These are phyloP conservation scores for Limulus polyphemus DNA, from an alignment of 2,888 invertebrate species.

Conservation along the genomic window DNA sequence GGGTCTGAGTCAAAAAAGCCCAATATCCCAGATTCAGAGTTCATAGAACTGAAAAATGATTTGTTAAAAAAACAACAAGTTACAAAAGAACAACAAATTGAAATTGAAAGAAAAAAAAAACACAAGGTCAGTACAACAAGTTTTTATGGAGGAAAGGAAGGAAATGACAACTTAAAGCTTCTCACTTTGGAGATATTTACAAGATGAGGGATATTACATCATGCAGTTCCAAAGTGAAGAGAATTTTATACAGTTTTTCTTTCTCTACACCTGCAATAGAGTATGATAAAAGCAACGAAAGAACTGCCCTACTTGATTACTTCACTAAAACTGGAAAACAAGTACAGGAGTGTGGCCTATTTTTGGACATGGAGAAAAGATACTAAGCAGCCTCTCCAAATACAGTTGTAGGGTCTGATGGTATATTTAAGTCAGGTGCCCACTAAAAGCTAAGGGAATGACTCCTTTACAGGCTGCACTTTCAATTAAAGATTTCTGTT, in stretches of 20 bases:
- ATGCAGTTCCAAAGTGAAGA: neutral
- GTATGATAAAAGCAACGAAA: neutral
- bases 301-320: neutral
- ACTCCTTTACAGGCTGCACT: neutral
- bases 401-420: neutral
- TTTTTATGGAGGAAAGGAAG: conserved; percentile 1
- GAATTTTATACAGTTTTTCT: neutral
- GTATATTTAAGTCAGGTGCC: neutral
- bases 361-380: neutral
- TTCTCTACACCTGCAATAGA: neutral
- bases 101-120: neutral
- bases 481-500: neutral
- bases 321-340: neutral
- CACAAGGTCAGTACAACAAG: no score
- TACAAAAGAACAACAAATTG: no score
- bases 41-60: no score
- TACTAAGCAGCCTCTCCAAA: neutral
- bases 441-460: neutral
- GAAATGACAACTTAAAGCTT: neutral
- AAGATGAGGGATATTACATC: neutral
- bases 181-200: neutral
- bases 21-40: neutral
- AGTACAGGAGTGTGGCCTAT: neutral
- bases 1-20: neutral
- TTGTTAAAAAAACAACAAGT: no score